Percentiles rank a stretch among this genome's conserved stretches.
Conservation (phyloP, 2,797 vertebrate species). For the Cetoscarus ocellatus region DNA sequence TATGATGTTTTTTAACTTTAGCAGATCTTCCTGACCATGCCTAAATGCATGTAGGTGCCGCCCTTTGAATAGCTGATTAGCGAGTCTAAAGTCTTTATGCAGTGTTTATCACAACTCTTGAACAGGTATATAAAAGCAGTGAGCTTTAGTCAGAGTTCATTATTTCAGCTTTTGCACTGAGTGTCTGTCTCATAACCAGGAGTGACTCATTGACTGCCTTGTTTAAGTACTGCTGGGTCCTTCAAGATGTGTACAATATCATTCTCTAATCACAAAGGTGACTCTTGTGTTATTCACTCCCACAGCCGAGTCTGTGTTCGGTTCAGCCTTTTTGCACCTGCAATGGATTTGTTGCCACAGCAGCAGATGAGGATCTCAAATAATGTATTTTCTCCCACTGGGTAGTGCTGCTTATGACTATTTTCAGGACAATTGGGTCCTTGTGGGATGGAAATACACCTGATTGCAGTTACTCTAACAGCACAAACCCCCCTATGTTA, state of each 20-base stretch:
- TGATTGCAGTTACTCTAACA: conserved; percentile 70
- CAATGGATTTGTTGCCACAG: conserved; percentile 76
- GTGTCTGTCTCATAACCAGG: conserved; percentile 36
- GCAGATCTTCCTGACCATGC: too few relatives aligned
- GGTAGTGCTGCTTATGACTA: conserved; percentile 64
- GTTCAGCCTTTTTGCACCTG: conserved; percentile 58
- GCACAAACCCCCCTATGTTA: conserved; percentile 48
- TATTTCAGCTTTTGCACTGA: conserved; percentile 53
- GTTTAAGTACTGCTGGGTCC: conserved; percentile 59
- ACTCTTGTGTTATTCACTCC: conserved; percentile 63
- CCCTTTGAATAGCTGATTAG: too few relatives aligned
- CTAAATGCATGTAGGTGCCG: too few relatives aligned
- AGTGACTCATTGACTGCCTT: conserved; percentile 56
- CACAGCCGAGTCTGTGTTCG: conserved; percentile 43
- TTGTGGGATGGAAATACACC: conserved; percentile 63
- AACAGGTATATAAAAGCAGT: conserved; percentile 10
- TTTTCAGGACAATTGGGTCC: conserved; percentile 69
- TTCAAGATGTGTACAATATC: conserved; percentile 43
- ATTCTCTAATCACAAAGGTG: conserved; percentile 61
- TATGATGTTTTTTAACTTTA: too few relatives aligned
- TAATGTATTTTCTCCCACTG: conserved; percentile 65
- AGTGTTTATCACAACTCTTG: background rate
- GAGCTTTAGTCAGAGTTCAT: conserved; percentile 46
- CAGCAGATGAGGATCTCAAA: conserved; percentile 64
- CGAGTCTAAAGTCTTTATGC: background rate